phyloP scores from a whole-genome alignment of 2,797 vertebrate species.

The Lithobates sylvaticus region DNA sequence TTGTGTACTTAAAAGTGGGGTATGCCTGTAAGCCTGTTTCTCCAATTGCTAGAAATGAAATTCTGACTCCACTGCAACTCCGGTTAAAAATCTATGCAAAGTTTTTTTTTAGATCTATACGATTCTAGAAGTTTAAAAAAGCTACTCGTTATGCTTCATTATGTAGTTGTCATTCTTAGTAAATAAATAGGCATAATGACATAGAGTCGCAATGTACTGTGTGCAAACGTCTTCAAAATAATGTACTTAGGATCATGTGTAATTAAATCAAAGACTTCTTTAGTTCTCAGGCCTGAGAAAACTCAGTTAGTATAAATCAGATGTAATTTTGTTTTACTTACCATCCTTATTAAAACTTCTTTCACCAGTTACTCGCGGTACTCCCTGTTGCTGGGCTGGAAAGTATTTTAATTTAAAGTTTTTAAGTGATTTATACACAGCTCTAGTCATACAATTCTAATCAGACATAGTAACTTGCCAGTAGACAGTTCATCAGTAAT shows the following conservation, averaged over 20 bases:
- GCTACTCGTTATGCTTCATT: too few species aligned
- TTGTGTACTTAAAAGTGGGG: too few species aligned
- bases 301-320: neutral
- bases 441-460: conserved; percentile 48
- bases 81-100: neutral
- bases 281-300: neutral
- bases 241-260: neutral
- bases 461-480: conserved; percentile 28
- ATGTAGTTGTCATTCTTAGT: neutral
- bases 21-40: too few species aligned
- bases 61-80: neutral
- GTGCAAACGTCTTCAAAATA: neutral
- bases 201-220: neutral
- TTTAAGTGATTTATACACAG: conserved; percentile 32
- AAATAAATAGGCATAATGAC: neutral
- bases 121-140: neutral
- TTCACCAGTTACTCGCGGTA: conserved; percentile 8
- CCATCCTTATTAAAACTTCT: neutral
- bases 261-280: conserved; percentile 1
- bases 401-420: conserved; percentile 14
- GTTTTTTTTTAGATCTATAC: too few species aligned
- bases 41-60: neutral
- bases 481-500: conserved; percentile 59
- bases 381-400: neutral
- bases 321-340: neutral